These are phyloP conservation scores for Xenopus laevis DNA, from an alignment of 2,113 vertebrate species.

Conservation along the genomic window DNA sequence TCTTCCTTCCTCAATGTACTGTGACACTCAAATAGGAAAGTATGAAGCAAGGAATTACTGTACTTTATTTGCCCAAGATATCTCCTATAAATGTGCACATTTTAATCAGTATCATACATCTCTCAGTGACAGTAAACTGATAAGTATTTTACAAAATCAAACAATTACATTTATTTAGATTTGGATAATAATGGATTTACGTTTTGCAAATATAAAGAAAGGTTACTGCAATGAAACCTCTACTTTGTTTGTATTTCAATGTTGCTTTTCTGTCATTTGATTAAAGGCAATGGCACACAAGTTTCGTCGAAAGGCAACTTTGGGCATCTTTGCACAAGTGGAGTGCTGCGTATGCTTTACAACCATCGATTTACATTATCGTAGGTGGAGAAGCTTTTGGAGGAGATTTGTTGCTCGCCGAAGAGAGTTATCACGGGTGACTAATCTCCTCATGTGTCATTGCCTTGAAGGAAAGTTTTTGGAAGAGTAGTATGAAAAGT, in stretches of 20 bases:
- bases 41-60: not conserved
- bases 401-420: too few relatives aligned
- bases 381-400: too few relatives aligned
- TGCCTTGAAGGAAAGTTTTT: too few relatives aligned
- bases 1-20: not conserved
- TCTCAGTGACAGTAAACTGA: not conserved
- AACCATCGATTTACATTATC: too few relatives aligned
- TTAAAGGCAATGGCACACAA: too few relatives aligned
- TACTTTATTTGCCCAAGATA: not conserved
- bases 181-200: not conserved
- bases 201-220: not conserved
- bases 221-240: not conserved
- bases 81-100: not conserved
- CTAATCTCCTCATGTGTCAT: too few relatives aligned
- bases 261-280: not conserved
- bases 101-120: not conserved
- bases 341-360: too few relatives aligned
- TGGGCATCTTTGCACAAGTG: too few relatives aligned
- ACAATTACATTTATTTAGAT: not conserved
- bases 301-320: too few relatives aligned
- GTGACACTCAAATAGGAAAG: slow-evolving; percentile 1
- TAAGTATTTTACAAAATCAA: not conserved
- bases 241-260: not conserved
- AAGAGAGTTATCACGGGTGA: too few relatives aligned
- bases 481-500: not conserved